phyloP scores from a whole-genome alignment of 2,888 invertebrate genomes.

The Ctena decussata region DNA sequence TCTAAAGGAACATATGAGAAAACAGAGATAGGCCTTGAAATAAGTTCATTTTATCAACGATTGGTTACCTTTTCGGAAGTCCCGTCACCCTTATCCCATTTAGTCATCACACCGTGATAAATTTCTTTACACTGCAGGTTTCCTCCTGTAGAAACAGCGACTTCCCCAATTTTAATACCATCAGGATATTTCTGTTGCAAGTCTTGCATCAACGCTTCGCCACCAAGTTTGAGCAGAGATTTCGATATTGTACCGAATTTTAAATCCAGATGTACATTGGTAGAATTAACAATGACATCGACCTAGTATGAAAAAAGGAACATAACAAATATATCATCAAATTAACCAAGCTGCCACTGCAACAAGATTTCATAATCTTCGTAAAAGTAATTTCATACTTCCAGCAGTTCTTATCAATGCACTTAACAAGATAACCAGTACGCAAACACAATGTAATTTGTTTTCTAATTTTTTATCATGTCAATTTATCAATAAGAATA shows the following conservation, averaged over 20 bases:
- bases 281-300: slow-evolving; percentile 59
- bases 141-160: slow-evolving; percentile 59
- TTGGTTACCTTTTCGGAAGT: slow-evolving; percentile 35
- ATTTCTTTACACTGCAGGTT: slow-evolving; percentile 42
- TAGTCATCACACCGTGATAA: slow-evolving; percentile 47
- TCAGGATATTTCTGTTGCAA: slow-evolving; percentile 35
- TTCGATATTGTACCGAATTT: slow-evolving; percentile 35
- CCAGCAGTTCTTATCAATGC: no score
- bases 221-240: slow-evolving; percentile 38
- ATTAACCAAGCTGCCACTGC: no score
- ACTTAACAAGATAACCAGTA: no score
- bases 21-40: no score
- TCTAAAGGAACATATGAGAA: no score
- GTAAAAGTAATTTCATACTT: no score
- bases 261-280: slow-evolving; percentile 40
- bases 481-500: no score
- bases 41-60: no score
- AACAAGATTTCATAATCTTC: no score
- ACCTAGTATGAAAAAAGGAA: slow-evolving; percentile 25
- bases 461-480: no score
- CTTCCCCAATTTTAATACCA: slow-evolving; percentile 44
- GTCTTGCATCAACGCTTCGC: slow-evolving; percentile 28
- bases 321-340: no score
- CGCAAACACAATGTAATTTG: no score
- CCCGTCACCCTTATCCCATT: slow-evolving; percentile 47